Conservation (phyloP, 2,888 invertebrate genomes). For the Lasius fuliginosus region DNA sequence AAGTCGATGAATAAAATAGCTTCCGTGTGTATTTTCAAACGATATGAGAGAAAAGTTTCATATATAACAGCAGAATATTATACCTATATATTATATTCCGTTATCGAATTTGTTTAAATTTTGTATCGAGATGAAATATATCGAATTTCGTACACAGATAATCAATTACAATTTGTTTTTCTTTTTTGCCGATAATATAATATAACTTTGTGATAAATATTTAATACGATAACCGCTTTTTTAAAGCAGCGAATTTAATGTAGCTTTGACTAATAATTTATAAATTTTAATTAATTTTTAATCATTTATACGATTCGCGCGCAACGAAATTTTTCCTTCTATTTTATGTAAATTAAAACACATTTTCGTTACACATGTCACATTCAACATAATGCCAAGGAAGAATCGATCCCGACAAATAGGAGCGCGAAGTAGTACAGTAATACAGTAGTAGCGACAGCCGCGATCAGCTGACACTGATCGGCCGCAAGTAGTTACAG, state of each 20-base stretch:
- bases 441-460: background rate
- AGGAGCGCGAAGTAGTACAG: background rate
- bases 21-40: background rate
- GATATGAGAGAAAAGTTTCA: background rate
- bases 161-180: too few relatives aligned
- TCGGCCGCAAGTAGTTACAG: slow-evolving; percentile 25
- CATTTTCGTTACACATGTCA: background rate
- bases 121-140: background rate
- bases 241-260: background rate
- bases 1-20: background rate
- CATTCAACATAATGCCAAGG: background rate
- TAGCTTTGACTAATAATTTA: background rate
- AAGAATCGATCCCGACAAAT: background rate
- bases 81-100: background rate
- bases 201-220: too few relatives aligned
- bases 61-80: background rate
- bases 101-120: slow-evolving; percentile 7
- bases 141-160: background rate
- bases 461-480: background rate
- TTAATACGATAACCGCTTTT: background rate
- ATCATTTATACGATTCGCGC: background rate
- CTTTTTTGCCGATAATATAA: too few relatives aligned
- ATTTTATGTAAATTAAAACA: background rate
- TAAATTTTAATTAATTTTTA: background rate
- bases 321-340: background rate